These are phyloP conservation scores for Pterocles orientalis DNA, from an alignment of 2,113 vertebrate species.

Conservation along the genomic window DNA sequence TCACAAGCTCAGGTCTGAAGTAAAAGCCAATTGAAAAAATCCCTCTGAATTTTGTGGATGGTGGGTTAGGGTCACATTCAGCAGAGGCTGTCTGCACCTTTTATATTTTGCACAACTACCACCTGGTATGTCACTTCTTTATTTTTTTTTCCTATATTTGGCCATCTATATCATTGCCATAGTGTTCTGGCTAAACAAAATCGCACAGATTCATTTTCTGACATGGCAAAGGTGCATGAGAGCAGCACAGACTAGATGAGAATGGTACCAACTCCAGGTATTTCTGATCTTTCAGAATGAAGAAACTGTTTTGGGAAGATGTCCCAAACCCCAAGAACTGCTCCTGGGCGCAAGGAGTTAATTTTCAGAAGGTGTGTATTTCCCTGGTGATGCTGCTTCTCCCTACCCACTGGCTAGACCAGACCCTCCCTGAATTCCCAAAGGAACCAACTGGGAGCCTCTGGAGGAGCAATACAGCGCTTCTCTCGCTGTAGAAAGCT, in stretches of 20 bases:
- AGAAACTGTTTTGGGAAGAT: conserved; percentile 90
- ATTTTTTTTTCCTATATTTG: not conserved
- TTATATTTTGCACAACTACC: not conserved
- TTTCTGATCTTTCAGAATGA: conserved; percentile 82
- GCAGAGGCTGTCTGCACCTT: not conserved
- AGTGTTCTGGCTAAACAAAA: not conserved
- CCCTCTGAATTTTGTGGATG: not conserved
- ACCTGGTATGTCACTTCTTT: not conserved
- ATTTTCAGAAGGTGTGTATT: conserved; percentile 88
- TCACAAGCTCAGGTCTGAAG: not conserved
- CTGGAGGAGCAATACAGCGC: not conserved
- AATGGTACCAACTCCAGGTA: not conserved
- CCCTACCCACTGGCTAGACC: no score
- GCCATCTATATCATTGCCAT: not conserved
- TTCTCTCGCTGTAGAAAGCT: not conserved
- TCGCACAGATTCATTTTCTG: not conserved
- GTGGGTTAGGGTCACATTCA: not conserved
- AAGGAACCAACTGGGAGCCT: not conserved
- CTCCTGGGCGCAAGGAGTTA: conserved; percentile 94
- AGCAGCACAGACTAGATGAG: not conserved
- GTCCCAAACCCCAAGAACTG: conserved; percentile 95
- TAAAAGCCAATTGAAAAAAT: not conserved
- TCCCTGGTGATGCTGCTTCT: not conserved
- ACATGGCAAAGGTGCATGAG: not conserved
- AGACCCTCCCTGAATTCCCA: no score